phyloP scores from a whole-genome alignment of 2,888 invertebrate species.

The Mythimna ferrago region DNA sequence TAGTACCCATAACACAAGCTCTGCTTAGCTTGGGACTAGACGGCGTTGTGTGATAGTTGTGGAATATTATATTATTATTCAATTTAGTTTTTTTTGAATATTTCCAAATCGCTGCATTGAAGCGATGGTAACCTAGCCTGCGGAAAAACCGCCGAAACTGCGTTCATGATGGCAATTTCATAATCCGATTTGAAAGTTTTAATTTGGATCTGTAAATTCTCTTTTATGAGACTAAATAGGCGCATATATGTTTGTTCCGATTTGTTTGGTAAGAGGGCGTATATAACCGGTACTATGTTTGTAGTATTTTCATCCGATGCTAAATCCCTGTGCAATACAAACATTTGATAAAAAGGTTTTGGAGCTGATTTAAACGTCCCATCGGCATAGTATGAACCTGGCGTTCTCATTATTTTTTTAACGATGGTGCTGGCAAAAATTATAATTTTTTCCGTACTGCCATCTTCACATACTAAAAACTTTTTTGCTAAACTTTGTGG shows the following conservation, averaged over 20 bases:
- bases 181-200: constrained; percentile 41
- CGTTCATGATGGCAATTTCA: constrained; percentile 36
- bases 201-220: constrained; percentile 31
- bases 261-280: constrained; percentile 39
- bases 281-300: constrained; percentile 42
- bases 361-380: constrained; percentile 13
- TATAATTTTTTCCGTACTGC: constrained; percentile 33
- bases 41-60: too few species aligned
- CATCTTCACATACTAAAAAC: constrained; percentile 40
- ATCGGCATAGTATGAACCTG: constrained; percentile 35
- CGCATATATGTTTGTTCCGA: constrained; percentile 36
- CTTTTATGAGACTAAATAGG: constrained; percentile 35
- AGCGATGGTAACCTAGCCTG: constrained; percentile 37
- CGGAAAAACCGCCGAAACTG: constrained; percentile 37
- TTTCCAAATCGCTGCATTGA: constrained; percentile 43
- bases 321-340: constrained; percentile 31
- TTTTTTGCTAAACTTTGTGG: constrained; percentile 25
- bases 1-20: too few species aligned
- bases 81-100: constrained; percentile 30
- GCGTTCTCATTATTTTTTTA: constrained; percentile 34
- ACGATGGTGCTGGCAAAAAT: constrained; percentile 39
- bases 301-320: constrained; percentile 33
- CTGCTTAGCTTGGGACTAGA: too few species aligned
- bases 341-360: constrained; percentile 43
- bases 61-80: too few species aligned